phyloP scores from a whole-genome alignment of 2,888 invertebrate genomes.

The Phyto melanocephala region DNA sequence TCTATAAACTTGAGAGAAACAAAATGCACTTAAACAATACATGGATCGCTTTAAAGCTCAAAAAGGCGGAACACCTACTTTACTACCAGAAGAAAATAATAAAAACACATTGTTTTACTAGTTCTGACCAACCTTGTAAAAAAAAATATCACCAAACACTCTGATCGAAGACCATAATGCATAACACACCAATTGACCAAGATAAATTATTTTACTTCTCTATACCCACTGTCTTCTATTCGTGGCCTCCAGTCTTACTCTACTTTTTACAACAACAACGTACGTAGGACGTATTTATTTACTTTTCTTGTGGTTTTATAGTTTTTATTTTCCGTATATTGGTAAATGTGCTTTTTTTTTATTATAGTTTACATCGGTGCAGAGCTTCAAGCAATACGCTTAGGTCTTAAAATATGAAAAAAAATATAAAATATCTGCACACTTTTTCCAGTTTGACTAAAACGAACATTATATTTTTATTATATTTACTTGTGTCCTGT shows the following conservation, averaged over 20 bases:
- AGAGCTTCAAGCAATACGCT: conserved; percentile 58
- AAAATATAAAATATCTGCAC: conserved; percentile 49
- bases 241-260: neutral
- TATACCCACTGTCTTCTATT: too few species aligned
- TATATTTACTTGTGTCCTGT: conserved; percentile 46
- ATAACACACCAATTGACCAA: too few species aligned
- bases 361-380: conserved; percentile 68
- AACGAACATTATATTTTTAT: conserved; percentile 60
- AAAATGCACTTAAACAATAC: too few species aligned
- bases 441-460: conserved; percentile 29
- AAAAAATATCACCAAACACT: too few species aligned
- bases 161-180: too few species aligned
- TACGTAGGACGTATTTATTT: conserved; percentile 71
- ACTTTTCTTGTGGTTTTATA: conserved; percentile 75
- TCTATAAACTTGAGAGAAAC: too few species aligned
- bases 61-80: too few species aligned
- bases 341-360: conserved; percentile 65
- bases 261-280: conserved; percentile 67
- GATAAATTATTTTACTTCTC: too few species aligned
- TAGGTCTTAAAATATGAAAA: conserved; percentile 69
- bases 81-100: too few species aligned
- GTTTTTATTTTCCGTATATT: conserved; percentile 34
- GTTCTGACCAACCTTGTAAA: too few species aligned
- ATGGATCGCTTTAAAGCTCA: too few species aligned
- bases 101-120: too few species aligned